Evolutionary conservation across 2,113 vertebrate species (phyloP).

Genomic region (Phrynosoma blainvillii): DNA sequence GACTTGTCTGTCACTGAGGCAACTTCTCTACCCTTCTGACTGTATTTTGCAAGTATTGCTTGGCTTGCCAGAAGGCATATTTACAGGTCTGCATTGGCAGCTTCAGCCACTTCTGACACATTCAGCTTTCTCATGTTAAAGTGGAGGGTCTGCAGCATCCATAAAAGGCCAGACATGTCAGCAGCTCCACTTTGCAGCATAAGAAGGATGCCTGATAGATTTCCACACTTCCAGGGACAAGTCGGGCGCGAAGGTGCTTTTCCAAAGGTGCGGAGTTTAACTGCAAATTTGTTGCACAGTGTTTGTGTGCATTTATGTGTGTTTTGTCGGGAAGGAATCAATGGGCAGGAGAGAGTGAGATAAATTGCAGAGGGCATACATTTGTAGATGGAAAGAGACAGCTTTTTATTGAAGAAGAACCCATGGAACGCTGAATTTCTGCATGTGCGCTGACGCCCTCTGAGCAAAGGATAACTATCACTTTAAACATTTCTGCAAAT

Average conservation of each 20-base stretch:
- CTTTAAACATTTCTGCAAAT: slow-evolving; percentile 14
- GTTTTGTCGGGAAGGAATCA: background rate
- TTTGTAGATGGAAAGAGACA: background rate
- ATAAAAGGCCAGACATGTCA: slow-evolving; percentile 32
- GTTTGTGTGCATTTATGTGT: background rate
- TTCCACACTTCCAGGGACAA: slow-evolving; percentile 19
- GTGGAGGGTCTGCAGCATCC: slow-evolving; percentile 37
- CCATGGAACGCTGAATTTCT: background rate
- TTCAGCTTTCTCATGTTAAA: slow-evolving; percentile 40
- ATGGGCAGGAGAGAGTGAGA: background rate
- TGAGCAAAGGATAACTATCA: slow-evolving; percentile 15
- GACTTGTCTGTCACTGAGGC: slow-evolving; percentile 36
- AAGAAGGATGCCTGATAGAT: slow-evolving; percentile 34
- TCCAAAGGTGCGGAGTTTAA: slow-evolving; percentile 9
- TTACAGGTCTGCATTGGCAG: slow-evolving; percentile 40
- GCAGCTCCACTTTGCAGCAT: background rate
- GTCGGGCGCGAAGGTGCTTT: slow-evolving; percentile 5
- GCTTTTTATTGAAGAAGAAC: background rate
- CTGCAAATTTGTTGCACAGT: slow-evolving; percentile 16
- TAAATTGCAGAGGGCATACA: slow-evolving; percentile 5
- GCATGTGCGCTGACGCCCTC: background rate
- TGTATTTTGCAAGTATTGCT: background rate
- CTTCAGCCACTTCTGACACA: slow-evolving; percentile 14
- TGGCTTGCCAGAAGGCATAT: slow-evolving; percentile 42
- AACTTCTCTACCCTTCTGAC: slow-evolving; percentile 2